phyloP scores from a whole-genome alignment of 2,797 vertebrate genomes.

The Lateolabrax maculatus region DNA sequence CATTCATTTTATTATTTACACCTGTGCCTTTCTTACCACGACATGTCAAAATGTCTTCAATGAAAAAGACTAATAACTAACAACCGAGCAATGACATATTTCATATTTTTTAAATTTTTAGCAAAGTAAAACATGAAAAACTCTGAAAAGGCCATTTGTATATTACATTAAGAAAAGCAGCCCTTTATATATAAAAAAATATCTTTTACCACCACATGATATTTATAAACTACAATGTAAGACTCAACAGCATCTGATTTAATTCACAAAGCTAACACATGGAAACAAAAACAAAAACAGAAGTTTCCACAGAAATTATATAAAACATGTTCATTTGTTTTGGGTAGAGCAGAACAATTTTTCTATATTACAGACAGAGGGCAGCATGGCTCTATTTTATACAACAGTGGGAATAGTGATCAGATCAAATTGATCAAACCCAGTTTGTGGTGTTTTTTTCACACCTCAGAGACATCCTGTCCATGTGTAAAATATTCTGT shows the following conservation, averaged over 20 bases:
- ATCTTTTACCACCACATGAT: neutral
- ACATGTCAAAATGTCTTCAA: neutral
- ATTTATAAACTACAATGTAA: neutral
- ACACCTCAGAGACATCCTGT: neutral
- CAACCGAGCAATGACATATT: neutral
- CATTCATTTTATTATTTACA: neutral
- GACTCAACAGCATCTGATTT: neutral
- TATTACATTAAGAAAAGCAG: neutral
- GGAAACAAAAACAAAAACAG: neutral
- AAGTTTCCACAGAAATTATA: neutral
- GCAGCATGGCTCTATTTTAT: constrained; percentile 76
- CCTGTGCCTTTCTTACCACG: neutral
- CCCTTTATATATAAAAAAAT: neutral
- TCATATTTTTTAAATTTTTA: neutral
- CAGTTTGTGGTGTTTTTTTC: neutral
- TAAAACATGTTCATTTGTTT: neutral
- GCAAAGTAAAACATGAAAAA: neutral
- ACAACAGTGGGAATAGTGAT: neutral
- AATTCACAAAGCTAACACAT: constrained; percentile 4
- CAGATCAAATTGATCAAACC: constrained; percentile 5
- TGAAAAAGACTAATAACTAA: neutral
- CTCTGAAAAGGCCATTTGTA: neutral
- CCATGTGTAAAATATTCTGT: neutral
- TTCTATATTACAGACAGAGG: constrained; percentile 73
- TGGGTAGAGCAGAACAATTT: constrained; percentile 6